Evolutionary conservation across 2,888 invertebrate species (phyloP), one percentile per base, ranked within the genome.

Genomic region (Ophion obscuratus): DNA sequence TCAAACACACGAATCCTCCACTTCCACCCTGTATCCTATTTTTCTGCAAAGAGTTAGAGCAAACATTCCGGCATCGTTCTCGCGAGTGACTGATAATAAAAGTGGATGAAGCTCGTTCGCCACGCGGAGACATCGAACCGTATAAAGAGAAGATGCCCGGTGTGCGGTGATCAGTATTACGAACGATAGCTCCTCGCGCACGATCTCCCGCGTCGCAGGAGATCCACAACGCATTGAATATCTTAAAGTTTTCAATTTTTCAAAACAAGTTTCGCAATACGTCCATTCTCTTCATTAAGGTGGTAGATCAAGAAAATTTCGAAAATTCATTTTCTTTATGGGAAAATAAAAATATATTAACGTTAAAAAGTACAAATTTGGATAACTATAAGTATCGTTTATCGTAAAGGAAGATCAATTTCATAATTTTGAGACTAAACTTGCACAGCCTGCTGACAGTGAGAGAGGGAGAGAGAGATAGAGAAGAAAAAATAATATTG

Each of bases 71-170:
- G 24, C 57, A 59, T 17, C 83, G 87, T 84, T 87, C 88, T 90
- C 67, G 89, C 90, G 90, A 92, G 91, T 90, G 83, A 86, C 90
- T 87, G 92, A 92, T 92, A 67, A 77, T 77, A 77, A 68, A 92
- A 92, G 90, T 91, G 90, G 90, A 88, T 88, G 87, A 87, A 88
- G 87, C 83, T 89, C 88, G 88, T 88, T 89, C 88, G 88, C 82
- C 87, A 88, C 89, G 59, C 36, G 40, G 36, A 61, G 85, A 84
- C 85, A 81, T 83, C 53, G 84, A 83, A 81, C 36, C 83, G 79
- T 89, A 89, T 85, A 88, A 79, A 88, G 84, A 83, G 82, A 74
- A 82, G 75, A 76, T 31, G 81, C 83, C 86, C 73, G 79, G 73
- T 81, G 31, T 64, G 53, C 66, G 61, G 36, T 75, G 77, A 83